Conservation (phyloP, 1,140 invertebrate genomes). For the Trinorchestia longiramus region DNA sequence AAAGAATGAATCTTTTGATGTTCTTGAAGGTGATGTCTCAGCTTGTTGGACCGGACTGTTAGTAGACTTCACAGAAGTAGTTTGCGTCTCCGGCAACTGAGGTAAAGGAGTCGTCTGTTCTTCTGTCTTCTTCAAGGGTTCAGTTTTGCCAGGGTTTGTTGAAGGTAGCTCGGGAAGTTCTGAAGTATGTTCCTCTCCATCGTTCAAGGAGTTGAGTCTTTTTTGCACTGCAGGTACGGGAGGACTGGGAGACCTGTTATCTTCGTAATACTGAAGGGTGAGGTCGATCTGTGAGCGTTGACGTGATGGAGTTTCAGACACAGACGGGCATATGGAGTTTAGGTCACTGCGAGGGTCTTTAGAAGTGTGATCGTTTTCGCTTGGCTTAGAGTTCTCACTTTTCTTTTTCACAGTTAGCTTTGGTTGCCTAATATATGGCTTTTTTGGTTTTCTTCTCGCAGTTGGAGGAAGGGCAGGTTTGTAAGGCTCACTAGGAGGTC, state of each 20-base stretch:
- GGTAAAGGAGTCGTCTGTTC: neutral
- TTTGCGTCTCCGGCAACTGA: neutral
- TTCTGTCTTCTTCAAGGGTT: neutral
- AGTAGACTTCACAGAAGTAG: neutral
- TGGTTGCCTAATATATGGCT: neutral
- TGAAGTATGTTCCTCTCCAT: neutral
- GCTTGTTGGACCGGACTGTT: neutral
- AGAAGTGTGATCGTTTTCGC: neutral
- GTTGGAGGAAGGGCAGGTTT: neutral
- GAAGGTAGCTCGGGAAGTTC: neutral
- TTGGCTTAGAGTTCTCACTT: neutral
- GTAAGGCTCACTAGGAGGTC: constrained; percentile 6
- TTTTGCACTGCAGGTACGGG: constrained; percentile 13
- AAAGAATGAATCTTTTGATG: constrained; percentile 38
- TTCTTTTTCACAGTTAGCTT: neutral
- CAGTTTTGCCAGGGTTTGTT: neutral
- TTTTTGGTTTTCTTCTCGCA: neutral
- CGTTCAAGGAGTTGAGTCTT: neutral
- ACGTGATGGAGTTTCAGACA: neutral
- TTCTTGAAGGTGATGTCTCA: neutral
- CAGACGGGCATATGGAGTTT: neutral
- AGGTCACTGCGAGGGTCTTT: neutral
- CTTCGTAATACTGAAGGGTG: constrained; percentile 41
- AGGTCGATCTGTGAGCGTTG: constrained; percentile 13
- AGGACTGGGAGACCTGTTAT: constrained; percentile 16